Base-by-base conservation (phyloP, 2,113 vertebrate genomes). In the Cyanoramphus novaezelandiae region DNA sequence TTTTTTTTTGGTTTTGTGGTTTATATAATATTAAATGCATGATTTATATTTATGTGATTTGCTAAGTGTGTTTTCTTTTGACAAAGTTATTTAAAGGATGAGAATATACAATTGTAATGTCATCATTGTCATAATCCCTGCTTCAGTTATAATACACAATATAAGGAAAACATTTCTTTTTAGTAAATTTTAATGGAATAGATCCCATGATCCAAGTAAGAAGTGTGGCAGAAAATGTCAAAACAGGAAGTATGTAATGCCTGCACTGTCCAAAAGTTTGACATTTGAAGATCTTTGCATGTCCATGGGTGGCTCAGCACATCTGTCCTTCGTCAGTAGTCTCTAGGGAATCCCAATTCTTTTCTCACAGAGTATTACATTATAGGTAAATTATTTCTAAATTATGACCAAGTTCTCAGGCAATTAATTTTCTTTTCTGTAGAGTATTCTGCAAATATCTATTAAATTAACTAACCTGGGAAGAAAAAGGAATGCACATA, bases 361-460 rank as follows among this genome's bases (percentile, higher is more conserved):
- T 91, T 92, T 63, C 72, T 75, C 28, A 28, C 68, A 87, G 64
- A 91, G 60, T 85, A 43, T 81, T 70, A 85, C 27, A 28, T 77
- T 95, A 55, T 44, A 86, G 46, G 25, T 43, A 69, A 90, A 72
- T 88, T 81, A 88, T 41, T 92, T 41, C 57, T 94, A 76, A 76
- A 17, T 93, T 59, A 57, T 10, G 90, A 90, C 77, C 76, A 93
- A 92, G 18, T 82, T 69, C 29, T 86, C 43, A 80, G n/a, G 69
- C 7, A 74, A 43, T 46, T 90, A 17, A 78, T 91, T 87, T 64
- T 19, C 65, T 50, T 23, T 92, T 93, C 94, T 2, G 9, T 50
- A 93, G 92, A 70, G 50, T 83, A 91, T 92, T 94, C 94, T 89
- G 49, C 13, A 63, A 93, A 92, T 49, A 49, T 74, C 49, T 67